A percentile compares a stretch with the other conserved stretches of the same genome.
Conservation (phyloP, 2,797 vertebrate genomes). For the Halcyon leucocephala region DNA sequence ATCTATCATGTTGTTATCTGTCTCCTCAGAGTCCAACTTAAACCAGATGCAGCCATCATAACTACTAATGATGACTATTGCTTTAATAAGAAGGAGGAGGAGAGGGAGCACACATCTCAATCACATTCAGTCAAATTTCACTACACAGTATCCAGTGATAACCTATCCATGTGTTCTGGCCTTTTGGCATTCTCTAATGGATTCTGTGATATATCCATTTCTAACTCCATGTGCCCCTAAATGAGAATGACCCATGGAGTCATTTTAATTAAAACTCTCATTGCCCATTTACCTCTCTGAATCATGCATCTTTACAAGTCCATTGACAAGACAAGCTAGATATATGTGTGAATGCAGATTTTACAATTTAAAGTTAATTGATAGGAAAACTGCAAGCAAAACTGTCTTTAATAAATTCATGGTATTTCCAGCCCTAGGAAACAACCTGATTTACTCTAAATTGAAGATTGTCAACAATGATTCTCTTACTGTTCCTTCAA, state of each 20-base stretch:
- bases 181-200: constrained; percentile 1
- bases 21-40: neutral
- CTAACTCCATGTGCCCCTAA: neutral
- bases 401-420: neutral
- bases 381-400: neutral
- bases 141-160: neutral
- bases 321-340: neutral
- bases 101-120: neutral
- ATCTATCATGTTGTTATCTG: neutral
- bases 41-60: neutral
- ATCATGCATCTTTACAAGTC: neutral
- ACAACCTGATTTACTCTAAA: neutral
- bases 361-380: neutral
- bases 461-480: neutral
- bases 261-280: constrained; percentile 58
- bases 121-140: neutral
- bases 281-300: neutral
- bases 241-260: constrained; percentile 43
- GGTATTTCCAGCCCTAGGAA: neutral
- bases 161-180: neutral
- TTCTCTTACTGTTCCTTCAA: neutral
- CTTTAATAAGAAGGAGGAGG: neutral
- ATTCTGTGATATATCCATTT: constrained; percentile 27
- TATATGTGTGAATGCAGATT: neutral
- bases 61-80: neutral